phyloP scores from a whole-genome alignment of 2,797 vertebrate genomes.

The Artibeus lituratus region DNA sequence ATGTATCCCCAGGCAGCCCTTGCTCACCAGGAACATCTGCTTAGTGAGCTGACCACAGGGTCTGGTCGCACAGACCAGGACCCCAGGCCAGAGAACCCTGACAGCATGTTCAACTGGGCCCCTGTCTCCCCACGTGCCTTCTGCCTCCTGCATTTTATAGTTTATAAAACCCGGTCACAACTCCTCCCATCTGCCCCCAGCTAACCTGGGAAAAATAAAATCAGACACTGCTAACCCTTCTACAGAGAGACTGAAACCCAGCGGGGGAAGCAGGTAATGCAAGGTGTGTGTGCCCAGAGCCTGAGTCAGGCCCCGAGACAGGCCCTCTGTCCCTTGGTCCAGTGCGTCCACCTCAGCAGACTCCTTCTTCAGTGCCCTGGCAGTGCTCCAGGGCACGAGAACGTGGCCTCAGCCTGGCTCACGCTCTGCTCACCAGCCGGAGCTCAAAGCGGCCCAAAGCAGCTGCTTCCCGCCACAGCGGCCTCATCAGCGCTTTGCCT shows the following conservation, averaged over 20 bases:
- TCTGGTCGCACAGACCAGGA: neutral
- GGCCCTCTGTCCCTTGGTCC: neutral
- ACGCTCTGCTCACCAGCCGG: neutral
- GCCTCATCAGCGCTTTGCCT: neutral
- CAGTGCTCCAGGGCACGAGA: neutral
- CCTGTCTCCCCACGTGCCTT: neutral
- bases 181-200: neutral
- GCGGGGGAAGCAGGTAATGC: neutral
- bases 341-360: neutral
- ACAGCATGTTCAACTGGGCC: neutral
- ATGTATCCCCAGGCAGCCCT: neutral
- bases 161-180: neutral
- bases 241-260: neutral
- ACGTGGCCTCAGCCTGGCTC: rapidly evolving
- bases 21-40: neutral
- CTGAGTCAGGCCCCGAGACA: neutral
- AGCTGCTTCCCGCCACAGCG: neutral
- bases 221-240: neutral
- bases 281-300: no score
- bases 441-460: neutral
- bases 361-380: neutral
- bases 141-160: neutral
- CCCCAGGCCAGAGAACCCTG: neutral
- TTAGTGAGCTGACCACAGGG: neutral
- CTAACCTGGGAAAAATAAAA: neutral